Evolutionary conservation across 2,113 vertebrate species (phyloP).

Genomic region (Catagonus wagneri): DNA sequence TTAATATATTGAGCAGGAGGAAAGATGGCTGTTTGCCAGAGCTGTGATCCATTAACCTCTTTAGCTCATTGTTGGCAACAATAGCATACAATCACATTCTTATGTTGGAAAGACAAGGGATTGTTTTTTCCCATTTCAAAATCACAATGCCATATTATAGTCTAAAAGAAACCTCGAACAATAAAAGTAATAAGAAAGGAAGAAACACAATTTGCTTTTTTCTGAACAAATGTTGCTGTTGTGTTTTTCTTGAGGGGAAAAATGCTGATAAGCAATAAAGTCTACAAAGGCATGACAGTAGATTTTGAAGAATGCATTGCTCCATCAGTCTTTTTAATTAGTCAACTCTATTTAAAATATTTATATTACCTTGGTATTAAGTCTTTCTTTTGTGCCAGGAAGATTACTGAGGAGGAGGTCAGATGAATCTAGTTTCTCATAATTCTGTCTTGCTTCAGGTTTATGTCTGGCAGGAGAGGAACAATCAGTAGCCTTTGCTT

Average conservation of each 20-base stretch:
- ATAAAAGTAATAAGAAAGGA: conserved; percentile 78
- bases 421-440: not conserved
- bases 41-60: conserved; percentile 87
- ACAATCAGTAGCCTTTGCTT: not conserved
- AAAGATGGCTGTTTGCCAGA: conserved; percentile 84
- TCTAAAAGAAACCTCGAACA: conserved; percentile 78
- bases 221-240: conserved; percentile 66
- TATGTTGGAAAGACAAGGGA: conserved; percentile 82
- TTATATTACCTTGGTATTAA: conserved; percentile 16
- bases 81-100: conserved; percentile 84
- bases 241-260: conserved; percentile 69
- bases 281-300: conserved; percentile 38
- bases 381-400: not conserved
- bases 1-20: conserved; percentile 73
- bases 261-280: conserved; percentile 65
- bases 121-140: conserved; percentile 76
- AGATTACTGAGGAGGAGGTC: not conserved
- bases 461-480: not conserved
- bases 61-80: conserved; percentile 88
- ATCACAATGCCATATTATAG: conserved; percentile 70
- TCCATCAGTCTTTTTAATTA: conserved; percentile 45
- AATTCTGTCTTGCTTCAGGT: not conserved
- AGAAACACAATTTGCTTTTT: conserved; percentile 58
- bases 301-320: conserved; percentile 51
- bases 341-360: conserved; percentile 49